Evolutionary conservation across 2,797 vertebrate species (phyloP).

Genomic region (Eutrigla gurnardus): DNA sequence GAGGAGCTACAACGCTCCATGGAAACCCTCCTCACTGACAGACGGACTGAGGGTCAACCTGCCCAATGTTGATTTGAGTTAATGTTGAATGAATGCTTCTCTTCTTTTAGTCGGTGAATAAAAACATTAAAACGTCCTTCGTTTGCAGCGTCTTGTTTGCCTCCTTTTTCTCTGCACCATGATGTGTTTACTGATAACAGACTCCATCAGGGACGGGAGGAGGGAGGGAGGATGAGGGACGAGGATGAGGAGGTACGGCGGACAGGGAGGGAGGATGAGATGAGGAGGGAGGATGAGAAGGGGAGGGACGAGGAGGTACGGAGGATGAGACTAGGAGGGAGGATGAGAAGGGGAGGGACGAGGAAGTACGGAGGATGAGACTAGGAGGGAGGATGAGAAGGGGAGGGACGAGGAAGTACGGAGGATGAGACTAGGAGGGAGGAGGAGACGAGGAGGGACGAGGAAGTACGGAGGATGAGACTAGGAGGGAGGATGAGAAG

Average conservation of each 20-base stretch:
- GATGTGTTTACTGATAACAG: too few relatives aligned
- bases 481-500: too few relatives aligned
- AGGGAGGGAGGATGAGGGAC: not conserved
- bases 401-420: too few relatives aligned
- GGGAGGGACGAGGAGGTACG: too few relatives aligned
- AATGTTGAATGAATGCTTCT: slow-evolving; percentile 99
- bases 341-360: too few relatives aligned
- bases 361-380: too few relatives aligned
- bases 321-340: too few relatives aligned
- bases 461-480: too few relatives aligned
- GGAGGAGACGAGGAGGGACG: too few relatives aligned
- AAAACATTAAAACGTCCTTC: slow-evolving; percentile 84
- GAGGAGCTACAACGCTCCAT: slow-evolving; percentile 54
- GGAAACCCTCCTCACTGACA: slow-evolving; percentile 86
- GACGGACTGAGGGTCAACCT: slow-evolving; percentile 88
- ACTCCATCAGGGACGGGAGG: too few relatives aligned
- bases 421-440: too few relatives aligned
- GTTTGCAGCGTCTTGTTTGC: not conserved
- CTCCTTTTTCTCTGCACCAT: not conserved
- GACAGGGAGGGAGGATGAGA: not conserved
- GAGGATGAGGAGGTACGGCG: not conserved
- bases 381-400: too few relatives aligned
- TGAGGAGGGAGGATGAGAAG: not conserved
- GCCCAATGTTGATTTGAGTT: slow-evolving; percentile 95
- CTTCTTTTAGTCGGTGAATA: slow-evolving; percentile 99